Conservation (phyloP, 2,797 vertebrate species). For the Chaetophractus vellerosus region DNA sequence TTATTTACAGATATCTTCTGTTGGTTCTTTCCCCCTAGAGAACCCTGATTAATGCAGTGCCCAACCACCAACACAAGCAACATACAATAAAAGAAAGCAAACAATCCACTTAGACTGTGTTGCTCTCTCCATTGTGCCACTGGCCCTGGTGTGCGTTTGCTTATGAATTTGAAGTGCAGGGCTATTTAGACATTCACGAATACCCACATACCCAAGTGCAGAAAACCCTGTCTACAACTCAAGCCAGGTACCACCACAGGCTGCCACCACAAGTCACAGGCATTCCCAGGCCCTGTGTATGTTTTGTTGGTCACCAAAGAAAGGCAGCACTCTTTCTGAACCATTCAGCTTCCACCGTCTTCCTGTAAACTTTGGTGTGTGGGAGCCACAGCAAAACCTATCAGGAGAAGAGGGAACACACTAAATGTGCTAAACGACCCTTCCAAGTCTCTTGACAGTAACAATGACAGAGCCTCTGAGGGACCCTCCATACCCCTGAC, state of each 20-base stretch:
- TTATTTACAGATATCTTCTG: too few relatives aligned
- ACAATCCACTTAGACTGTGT: not conserved
- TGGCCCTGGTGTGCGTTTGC: not conserved
- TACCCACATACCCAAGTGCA: rapidly evolving
- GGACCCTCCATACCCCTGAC: not conserved
- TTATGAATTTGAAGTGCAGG: not conserved
- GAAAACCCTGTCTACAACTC: not conserved
- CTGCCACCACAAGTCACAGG: not conserved
- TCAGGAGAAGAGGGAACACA: rapidly evolving
- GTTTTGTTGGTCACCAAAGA: not conserved
- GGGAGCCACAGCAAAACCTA: not conserved
- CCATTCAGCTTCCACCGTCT: not conserved
- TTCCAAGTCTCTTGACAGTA: not conserved
- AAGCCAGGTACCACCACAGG: not conserved
- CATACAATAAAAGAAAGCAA: not conserved
- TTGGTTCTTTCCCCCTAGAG: too few relatives aligned
- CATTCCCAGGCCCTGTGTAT: not conserved
- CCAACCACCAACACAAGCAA: not conserved
- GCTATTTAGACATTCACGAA: not conserved
- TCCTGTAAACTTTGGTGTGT: not conserved
- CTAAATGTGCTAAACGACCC: not conserved
- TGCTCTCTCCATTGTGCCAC: not conserved
- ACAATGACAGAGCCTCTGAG: not conserved
- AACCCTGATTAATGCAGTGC: too few relatives aligned
- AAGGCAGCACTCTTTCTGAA: not conserved